These are phyloP conservation scores for Arctocebus calabarensis DNA, from an alignment of 2,797 vertebrate species.

Conservation along the genomic window DNA sequence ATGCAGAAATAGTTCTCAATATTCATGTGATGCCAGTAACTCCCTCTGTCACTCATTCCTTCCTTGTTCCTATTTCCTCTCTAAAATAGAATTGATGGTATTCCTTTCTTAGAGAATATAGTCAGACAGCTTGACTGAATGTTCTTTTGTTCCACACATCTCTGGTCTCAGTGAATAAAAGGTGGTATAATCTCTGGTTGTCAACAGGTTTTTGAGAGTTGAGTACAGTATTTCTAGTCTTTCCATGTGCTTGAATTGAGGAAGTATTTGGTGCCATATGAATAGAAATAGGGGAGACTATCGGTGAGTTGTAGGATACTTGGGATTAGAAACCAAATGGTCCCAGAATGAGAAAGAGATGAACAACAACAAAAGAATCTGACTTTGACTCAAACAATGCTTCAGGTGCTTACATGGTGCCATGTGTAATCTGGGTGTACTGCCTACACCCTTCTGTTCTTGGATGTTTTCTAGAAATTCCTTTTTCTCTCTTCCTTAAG, in stretches of 20 bases:
- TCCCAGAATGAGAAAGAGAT: not conserved
- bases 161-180: not conserved
- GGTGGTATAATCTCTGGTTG: not conserved
- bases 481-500: not conserved
- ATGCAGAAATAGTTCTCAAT: not conserved
- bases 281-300: not conserved
- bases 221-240: not conserved
- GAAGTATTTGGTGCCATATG: not conserved
- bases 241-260: not conserved
- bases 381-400: not conserved
- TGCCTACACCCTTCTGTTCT: not conserved
- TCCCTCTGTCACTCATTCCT: not conserved
- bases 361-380: not conserved
- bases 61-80: not conserved
- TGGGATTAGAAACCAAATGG: not conserved
- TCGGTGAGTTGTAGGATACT: not conserved
- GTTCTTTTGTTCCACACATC: not conserved
- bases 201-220: not conserved
- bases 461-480: not conserved
- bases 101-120: not conserved
- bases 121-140: not conserved
- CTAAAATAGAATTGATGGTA: not conserved
- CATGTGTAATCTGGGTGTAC: not conserved
- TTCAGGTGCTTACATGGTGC: not conserved
- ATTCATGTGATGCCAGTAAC: not conserved